Evolutionary conservation across 30 jellyfish, hydroid and myxozoan species (phyloP), one percentile per base, ranked within the genome.

Genomic region (Aurelia coerulea): DNA sequence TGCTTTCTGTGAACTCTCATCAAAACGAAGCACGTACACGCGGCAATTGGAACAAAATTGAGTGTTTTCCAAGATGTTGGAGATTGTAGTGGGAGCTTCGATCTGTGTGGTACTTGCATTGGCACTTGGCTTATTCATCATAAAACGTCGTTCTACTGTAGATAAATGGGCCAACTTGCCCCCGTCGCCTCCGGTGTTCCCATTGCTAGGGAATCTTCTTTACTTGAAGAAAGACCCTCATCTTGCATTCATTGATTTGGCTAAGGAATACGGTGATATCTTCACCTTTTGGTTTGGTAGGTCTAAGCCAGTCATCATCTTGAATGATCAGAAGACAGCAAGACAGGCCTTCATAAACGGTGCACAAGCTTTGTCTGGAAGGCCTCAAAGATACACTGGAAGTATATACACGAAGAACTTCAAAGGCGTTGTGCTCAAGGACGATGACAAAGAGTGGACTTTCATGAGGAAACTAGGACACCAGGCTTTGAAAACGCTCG

Each of bases 221-320:
- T 69, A 49, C 4, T 16, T 87, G 87, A 87, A 79, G 68, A 68
- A 68, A 54, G 70, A 23, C 62, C 90, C 90, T 14, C 84, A 73
- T 70, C 17, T 65, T 5, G 76, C n/a, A 18, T 65, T 78, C 74
- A 73, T 16, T 46, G 84, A 87, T 1, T 72, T 87, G 10, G 70
- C 85, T 16, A 59, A 78, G 49, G 73, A 77, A 50, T 87, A 62
- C 51, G 96, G 96, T 9, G 75, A 37, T 14, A 81, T 87, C 9
- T 88, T 88, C 81, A 88, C 97, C 18, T 80, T 88, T 31, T 88
- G 97, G 97, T 67, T 80, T 51, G 97, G 97, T 49, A 41, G 88
- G 3, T 49, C 95, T 9, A 87, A 69, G 75, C 97, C 97, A 7
- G 88, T 88, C 59, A 74, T 88, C 35, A 73, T 88, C 5, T 39